Base-by-base conservation (phyloP, 2,797 vertebrate species). In the Enteromius anoplus region DNA sequence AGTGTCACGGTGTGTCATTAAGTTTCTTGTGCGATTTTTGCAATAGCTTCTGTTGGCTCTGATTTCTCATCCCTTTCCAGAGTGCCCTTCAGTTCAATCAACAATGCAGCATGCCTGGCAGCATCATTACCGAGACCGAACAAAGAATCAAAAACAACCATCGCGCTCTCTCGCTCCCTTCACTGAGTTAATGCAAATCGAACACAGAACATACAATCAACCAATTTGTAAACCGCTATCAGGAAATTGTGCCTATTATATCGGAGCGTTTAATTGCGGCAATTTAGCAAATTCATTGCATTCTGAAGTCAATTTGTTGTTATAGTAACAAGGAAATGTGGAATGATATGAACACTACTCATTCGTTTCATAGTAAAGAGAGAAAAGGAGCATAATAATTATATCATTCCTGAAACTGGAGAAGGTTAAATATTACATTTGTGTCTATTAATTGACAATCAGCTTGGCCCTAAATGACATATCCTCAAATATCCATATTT, bases 261-360 rank as follows among this genome's bases (percentile, higher is more conserved):
- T 90, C 80, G 26, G 58, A 79, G 84, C 76, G 55, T 78, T 85
- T 91, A 87, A 90, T 90, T 91, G 89, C 45, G 45, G 37, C 85
- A 89, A 89, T 90, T 87, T 91, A 87, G 87, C 89, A n/a, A 88
- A 88, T 86, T 89, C 71, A 80, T 82, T 85, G 84, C 82, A 90
- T 90, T 90, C 88, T 86, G 75, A 88, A 82, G 87, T 88, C 86
- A 85, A 81, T 88, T 85, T 85, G 86, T 88, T 85, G 83, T 90
- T 90, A 90, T 90, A 85, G 88, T 80, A 88, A 88, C 82, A 84
- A 88, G 88, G 87, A 85, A 79, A 55, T 32, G 79, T 69, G 83
- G 83, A 86, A 89, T 65, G 29, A 53, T 85, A 84, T 83, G 86
- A 88, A 89, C 80, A 86, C 55, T 85, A 66, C 49, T 77, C 65